Conservation (phyloP, 2,888 invertebrate species). For the Acleris literana region DNA sequence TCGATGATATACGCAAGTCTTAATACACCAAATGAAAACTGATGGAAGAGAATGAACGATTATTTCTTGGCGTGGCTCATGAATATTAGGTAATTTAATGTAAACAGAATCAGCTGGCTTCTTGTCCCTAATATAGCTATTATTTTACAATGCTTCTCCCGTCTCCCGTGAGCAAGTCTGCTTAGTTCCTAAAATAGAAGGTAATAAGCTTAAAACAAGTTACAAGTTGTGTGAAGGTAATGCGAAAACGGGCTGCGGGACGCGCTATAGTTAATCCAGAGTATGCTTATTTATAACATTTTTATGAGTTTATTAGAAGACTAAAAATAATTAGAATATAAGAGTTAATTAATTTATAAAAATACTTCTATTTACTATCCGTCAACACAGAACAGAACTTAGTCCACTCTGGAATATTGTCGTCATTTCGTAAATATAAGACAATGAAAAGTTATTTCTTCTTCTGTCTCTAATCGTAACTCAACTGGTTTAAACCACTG, state of each 20-base stretch:
- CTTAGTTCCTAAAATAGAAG: slow-evolving; percentile 34
- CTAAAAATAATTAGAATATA: background rate
- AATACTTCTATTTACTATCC: too few relatives aligned
- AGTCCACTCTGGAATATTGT: too few relatives aligned
- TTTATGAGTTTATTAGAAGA: background rate
- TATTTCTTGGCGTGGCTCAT: too few relatives aligned
- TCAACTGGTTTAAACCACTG: too few relatives aligned
- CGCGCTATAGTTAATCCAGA: slow-evolving; percentile 20
- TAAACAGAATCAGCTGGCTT: background rate
- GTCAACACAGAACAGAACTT: too few relatives aligned
- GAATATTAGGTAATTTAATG: too few relatives aligned
- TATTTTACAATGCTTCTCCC: slow-evolving; percentile 6
- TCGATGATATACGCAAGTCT: too few relatives aligned
- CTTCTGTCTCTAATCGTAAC: too few relatives aligned
- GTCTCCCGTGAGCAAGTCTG: slow-evolving; percentile 6
- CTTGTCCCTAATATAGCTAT: background rate
- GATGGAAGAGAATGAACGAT: too few relatives aligned
- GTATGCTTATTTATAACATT: slow-evolving; percentile 10
- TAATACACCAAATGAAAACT: too few relatives aligned
- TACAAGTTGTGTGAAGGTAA: slow-evolving; percentile 25
- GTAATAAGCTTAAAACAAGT: slow-evolving; percentile 36
- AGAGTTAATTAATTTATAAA: background rate
- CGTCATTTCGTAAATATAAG: too few relatives aligned
- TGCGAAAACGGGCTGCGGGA: slow-evolving; percentile 21
- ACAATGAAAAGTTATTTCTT: too few relatives aligned